These are phyloP conservation scores for Hanleya hanleyi DNA, from an alignment of 2,888 invertebrate species.

Conservation along the genomic window DNA sequence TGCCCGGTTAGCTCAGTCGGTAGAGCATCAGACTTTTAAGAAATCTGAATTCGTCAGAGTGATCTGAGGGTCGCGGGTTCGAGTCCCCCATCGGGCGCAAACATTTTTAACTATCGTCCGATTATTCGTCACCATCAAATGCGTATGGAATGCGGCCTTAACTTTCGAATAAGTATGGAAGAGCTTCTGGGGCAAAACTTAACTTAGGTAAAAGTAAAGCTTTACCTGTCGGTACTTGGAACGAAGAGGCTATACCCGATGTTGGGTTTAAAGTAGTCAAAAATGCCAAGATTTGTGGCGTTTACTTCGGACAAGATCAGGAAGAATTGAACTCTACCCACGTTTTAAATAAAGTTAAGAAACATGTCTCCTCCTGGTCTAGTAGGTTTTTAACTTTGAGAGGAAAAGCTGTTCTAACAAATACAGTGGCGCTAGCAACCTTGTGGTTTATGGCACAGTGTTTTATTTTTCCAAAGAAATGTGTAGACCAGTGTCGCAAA, in stretches of 20 bases:
- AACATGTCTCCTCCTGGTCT: not conserved
- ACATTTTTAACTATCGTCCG: too few relatives aligned
- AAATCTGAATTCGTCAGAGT: too few relatives aligned
- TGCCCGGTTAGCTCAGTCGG: too few relatives aligned
- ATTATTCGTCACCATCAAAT: too few relatives aligned
- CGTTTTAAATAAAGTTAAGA: not conserved
- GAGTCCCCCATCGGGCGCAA: too few relatives aligned
- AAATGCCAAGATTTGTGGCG: not conserved
- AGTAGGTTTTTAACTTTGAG: not conserved
- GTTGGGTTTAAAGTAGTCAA: not conserved
- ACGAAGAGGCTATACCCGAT: not conserved
- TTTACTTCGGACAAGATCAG: not conserved
- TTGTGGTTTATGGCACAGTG: not conserved
- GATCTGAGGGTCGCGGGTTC: too few relatives aligned
- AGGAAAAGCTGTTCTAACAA: not conserved
- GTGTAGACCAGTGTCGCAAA: not conserved
- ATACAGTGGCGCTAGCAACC: not conserved
- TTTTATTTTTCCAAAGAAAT: not conserved
- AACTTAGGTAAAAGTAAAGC: conserved; percentile 32
- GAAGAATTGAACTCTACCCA: not conserved
- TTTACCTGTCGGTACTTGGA: conserved; percentile 1
- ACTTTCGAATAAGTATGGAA: conserved; percentile 11
- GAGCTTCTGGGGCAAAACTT: conserved; percentile 32
- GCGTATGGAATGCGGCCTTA: too few relatives aligned
- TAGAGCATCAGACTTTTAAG: too few relatives aligned